Evolutionary conservation across 2,113 vertebrate genomes (phyloP).

Genomic region (Scomber scombrus): DNA sequence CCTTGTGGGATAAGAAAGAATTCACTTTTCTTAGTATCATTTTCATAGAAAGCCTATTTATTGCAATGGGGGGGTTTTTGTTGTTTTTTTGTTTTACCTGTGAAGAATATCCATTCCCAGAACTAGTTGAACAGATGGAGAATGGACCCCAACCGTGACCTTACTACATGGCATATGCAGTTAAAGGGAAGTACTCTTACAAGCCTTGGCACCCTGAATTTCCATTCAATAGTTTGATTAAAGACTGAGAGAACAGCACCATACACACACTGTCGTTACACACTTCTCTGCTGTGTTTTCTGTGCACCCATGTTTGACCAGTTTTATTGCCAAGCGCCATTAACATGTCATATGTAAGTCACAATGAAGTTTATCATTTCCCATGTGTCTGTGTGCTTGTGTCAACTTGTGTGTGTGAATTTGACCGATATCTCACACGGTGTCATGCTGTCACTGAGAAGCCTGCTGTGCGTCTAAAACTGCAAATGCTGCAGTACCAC

Average conservation of each 20-base stretch:
- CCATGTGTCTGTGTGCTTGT: constrained; percentile 19
- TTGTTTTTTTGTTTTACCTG: neutral
- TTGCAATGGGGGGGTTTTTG: neutral
- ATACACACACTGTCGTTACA: too few species aligned
- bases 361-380: constrained; percentile 51
- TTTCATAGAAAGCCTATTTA: neutral
- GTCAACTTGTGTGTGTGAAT: constrained; percentile 64
- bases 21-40: neutral
- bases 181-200: constrained; percentile 1
- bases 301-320: too few species aligned
- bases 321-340: constrained; percentile 17
- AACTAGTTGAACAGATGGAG: neutral
- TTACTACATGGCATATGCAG: neutral
- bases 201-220: neutral
- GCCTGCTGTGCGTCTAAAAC: constrained; percentile 51
- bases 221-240: neutral
- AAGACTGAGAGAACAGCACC: neutral
- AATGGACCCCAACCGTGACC: neutral
- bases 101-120: neutral
- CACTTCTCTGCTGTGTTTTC: neutral
- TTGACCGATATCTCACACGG: constrained; percentile 59
- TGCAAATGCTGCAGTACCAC: constrained; percentile 67
- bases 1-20: neutral
- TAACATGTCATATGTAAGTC: constrained; percentile 33
- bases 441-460: constrained; percentile 58